Evolutionary conservation across 2,113 vertebrate species (phyloP).

Genomic region (Pheucticus melanocephalus): DNA sequence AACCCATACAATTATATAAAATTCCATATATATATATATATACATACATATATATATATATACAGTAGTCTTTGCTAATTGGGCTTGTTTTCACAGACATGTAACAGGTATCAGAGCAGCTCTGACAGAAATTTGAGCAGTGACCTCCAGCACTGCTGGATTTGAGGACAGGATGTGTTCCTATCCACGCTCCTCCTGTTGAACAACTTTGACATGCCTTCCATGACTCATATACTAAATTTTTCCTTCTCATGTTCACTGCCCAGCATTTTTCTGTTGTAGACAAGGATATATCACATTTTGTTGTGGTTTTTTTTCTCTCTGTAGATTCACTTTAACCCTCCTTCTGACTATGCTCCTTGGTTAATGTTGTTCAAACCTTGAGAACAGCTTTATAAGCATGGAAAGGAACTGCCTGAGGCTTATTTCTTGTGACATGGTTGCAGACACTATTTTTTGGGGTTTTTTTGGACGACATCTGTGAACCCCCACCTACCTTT

Average conservation of each 20-base stretch:
- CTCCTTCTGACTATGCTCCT: neutral
- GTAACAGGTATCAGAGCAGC: neutral
- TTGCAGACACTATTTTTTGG: neutral
- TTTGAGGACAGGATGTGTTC: neutral
- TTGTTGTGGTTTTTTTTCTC: neutral
- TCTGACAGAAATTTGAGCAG: neutral
- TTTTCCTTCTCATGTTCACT: neutral
- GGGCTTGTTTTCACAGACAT: neutral
- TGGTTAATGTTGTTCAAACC: neutral
- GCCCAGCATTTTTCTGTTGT: neutral
- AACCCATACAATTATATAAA: neutral
- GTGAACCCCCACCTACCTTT: too few species aligned
- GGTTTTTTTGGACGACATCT: neutral
- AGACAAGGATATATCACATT: neutral
- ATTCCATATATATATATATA: neutral
- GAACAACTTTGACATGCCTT: neutral
- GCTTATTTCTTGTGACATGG: neutral
- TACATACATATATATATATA: neutral
- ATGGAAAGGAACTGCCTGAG: neutral
- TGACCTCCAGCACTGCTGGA: neutral
- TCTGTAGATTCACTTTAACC: neutral
- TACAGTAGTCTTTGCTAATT: neutral
- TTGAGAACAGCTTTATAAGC: neutral
- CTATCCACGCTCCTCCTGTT: neutral
- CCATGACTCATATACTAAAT: neutral